These are phyloP conservation scores for Bostrychus sinensis DNA, from an alignment of 2,113 vertebrate genomes.

Conservation along the genomic window DNA sequence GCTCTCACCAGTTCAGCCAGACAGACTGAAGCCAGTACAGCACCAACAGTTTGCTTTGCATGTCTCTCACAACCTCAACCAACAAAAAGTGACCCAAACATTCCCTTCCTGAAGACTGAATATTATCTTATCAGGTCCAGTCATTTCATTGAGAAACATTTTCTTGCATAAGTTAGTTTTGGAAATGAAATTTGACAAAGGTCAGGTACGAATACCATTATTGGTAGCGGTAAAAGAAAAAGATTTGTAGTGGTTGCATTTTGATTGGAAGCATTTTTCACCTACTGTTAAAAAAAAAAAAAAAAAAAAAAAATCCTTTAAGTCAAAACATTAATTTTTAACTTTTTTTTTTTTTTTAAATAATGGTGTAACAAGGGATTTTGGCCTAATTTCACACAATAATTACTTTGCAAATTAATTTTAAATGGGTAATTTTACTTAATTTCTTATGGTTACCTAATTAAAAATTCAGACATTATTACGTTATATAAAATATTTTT, in stretches of 20 bases:
- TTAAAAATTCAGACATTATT: no score
- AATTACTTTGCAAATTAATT: no score
- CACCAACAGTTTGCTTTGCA: constrained; percentile 20
- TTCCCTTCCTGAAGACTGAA: constrained; percentile 31
- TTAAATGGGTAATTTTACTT: neutral
- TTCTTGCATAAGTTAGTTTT: constrained; percentile 30
- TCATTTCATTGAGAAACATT: constrained; percentile 47
- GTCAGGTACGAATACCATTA: constrained; percentile 37
- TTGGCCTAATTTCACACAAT: no score
- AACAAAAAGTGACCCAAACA: neutral
- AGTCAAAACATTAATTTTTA: neutral
- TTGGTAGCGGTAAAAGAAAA: constrained; percentile 6
- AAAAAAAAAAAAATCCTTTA: neutral
- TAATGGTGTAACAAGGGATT: no score
- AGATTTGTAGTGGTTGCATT: constrained; percentile 15
- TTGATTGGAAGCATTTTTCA: neutral
- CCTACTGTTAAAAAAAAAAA: neutral
- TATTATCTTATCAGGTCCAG: constrained; percentile 40
- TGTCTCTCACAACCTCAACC: constrained; percentile 9
- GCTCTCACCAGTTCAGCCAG: constrained; percentile 22
- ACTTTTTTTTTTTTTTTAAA: no score
- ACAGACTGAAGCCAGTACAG: constrained; percentile 8
- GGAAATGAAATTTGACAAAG: constrained; percentile 49
- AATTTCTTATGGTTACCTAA: neutral
- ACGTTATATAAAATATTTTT: no score